Evolutionary conservation across 2,797 vertebrate genomes (phyloP).

Genomic region (Nannoperca obscura): DNA sequence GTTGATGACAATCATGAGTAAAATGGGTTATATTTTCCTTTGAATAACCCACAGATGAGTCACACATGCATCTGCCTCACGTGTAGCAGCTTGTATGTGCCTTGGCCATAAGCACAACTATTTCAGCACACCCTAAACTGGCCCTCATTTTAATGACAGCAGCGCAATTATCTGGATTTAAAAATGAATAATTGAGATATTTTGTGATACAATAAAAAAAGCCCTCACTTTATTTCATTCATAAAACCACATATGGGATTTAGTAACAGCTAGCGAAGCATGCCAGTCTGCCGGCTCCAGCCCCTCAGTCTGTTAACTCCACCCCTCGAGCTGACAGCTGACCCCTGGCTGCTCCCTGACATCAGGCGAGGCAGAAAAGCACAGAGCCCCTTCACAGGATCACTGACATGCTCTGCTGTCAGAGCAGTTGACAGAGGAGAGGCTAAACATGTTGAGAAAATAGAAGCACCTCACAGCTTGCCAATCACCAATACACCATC

Average conservation of each 20-base stretch:
- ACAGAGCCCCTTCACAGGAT: conserved; percentile 66
- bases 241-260: conserved; percentile 36
- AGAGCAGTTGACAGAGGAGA: conserved; percentile 77
- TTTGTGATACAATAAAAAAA: background rate
- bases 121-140: conserved; percentile 34
- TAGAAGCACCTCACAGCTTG: conserved; percentile 73
- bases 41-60: conserved; percentile 64
- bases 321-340: conserved; percentile 66
- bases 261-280: conserved; percentile 3
- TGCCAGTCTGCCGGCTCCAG: conserved; percentile 36
- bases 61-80: conserved; percentile 60
- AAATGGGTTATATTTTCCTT: conserved; percentile 46
- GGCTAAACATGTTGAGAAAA: conserved; percentile 79
- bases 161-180: conserved; percentile 4
- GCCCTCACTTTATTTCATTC: conserved; percentile 48
- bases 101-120: conserved; percentile 49
- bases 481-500: conserved; percentile 75
- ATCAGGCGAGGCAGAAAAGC: conserved; percentile 66
- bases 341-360: conserved; percentile 82
- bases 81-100: conserved; percentile 56
- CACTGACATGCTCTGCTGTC: conserved; percentile 80
- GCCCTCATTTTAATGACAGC: conserved; percentile 1
- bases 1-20: conserved; percentile 54
- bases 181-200: conserved; percentile 33
- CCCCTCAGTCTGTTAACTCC: conserved; percentile 48